Percentiles rank a stretch among this genome's conserved stretches.
phyloP scores from a whole-genome alignment of 2,113 vertebrate species.

The Halichoerus grypus region DNA sequence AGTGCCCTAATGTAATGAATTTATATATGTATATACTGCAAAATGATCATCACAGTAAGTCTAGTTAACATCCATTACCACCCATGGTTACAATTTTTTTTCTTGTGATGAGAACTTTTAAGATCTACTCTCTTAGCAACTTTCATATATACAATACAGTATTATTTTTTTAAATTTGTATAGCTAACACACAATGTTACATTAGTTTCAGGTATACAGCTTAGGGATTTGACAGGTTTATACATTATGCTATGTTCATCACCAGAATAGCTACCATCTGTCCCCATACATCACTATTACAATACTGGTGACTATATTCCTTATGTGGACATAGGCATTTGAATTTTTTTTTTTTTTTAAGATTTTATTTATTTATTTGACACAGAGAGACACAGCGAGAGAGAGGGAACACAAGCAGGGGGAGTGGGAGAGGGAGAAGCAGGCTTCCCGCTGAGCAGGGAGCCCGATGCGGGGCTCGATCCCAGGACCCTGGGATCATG shows the following conservation, averaged over 20 bases:
- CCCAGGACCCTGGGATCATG: too few species aligned
- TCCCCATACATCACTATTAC: not conserved
- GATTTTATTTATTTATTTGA: too few species aligned
- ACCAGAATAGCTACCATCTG: not conserved
- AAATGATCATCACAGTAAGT: not conserved
- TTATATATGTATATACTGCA: not conserved
- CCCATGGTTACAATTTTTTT: not conserved
- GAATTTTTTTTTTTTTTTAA: not conserved
- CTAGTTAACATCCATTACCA: not conserved
- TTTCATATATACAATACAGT: not conserved
- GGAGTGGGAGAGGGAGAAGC: too few species aligned
- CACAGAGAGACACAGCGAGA: too few species aligned
- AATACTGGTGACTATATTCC: not conserved
- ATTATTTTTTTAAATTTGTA: not conserved
- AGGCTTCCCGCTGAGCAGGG: too few species aligned
- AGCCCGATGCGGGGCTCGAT: too few species aligned
- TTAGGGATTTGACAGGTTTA: not conserved
- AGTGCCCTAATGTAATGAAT: not conserved
- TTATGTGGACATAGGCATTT: not conserved
- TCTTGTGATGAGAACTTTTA: not conserved
- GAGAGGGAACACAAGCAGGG: too few species aligned
- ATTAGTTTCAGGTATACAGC: not conserved
- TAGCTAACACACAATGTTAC: not conserved
- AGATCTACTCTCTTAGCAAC: not conserved
- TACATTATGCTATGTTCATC: not conserved